These are phyloP conservation scores for Aphelenchoides besseyi DNA, from an alignment of 1,140 invertebrate genomes.

Conservation along the genomic window DNA sequence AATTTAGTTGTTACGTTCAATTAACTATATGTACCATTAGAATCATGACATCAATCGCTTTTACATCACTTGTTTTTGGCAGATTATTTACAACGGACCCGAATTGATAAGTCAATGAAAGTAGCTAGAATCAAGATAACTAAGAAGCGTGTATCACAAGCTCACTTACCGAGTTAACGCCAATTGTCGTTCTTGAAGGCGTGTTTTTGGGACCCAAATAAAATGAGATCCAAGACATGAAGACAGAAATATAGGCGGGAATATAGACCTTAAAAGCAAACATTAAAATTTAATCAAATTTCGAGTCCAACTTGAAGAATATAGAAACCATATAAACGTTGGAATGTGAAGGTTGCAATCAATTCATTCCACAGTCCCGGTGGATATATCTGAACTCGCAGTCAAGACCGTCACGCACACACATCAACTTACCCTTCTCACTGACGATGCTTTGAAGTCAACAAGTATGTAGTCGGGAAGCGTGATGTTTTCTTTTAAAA, in stretches of 20 bases:
- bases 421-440: constrained; percentile 31
- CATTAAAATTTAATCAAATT: not conserved
- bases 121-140: constrained; percentile 45
- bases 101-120: constrained; percentile 56
- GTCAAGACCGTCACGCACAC: not conserved
- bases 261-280: constrained; percentile 48
- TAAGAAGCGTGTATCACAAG: not conserved
- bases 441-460: constrained; percentile 54
- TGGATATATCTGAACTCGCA: constrained; percentile 55
- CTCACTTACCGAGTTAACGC: constrained; percentile 52
- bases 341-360: constrained; percentile 62
- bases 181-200: constrained; percentile 61
- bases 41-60: constrained; percentile 62
- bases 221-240: constrained; percentile 62
- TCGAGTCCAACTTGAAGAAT: constrained; percentile 43
- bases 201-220: constrained; percentile 58
- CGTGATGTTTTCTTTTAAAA: constrained; percentile 59
- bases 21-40: too few species aligned
- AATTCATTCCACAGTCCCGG: constrained; percentile 61
- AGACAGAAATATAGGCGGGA: constrained; percentile 60
- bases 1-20: too few species aligned
- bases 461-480: constrained; percentile 60
- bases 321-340: constrained; percentile 40
- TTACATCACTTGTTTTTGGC: constrained; percentile 62
- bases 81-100: constrained; percentile 60